Percentiles rank a stretch among this genome's conserved stretches.
phyloP scores from a whole-genome alignment of 1,140 invertebrate species.

The Drosophila serrata region DNA sequence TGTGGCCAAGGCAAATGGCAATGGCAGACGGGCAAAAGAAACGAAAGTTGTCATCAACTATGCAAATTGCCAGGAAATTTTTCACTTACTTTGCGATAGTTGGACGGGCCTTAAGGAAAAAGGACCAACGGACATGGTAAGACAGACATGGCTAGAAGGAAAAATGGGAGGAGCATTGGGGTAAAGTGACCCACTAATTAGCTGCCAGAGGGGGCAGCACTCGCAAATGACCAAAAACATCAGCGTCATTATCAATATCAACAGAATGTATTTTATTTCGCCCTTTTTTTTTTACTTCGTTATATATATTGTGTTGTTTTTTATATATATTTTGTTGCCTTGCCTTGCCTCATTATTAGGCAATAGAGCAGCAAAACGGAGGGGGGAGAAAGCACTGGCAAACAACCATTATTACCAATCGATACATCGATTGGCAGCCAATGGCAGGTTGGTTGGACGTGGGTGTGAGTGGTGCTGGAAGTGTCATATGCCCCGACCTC shows the following conservation, averaged over 20 bases:
- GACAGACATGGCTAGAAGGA: not conserved
- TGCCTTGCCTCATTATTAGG: constrained; percentile 29
- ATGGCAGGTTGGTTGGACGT: no score
- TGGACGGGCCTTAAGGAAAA: not conserved
- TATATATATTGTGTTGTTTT: not conserved
- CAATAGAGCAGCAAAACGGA: constrained; percentile 13
- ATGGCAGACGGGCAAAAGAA: constrained; percentile 5
- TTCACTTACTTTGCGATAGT: constrained; percentile 56
- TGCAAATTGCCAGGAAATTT: constrained; percentile 79
- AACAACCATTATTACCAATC: constrained; percentile 67
- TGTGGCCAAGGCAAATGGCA: constrained; percentile 1
- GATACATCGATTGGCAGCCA: constrained; percentile 65
- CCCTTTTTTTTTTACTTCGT: constrained; percentile 6
- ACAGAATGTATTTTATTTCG: constrained; percentile 43
- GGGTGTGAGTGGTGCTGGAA: not conserved
- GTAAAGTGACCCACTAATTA: constrained; percentile 43
- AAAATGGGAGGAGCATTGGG: not conserved
- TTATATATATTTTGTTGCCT: no score
- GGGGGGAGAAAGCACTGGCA: constrained; percentile 8
- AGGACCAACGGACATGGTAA: not conserved
- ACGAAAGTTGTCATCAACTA: constrained; percentile 70
- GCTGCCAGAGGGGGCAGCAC: not conserved
- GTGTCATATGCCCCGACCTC: constrained; percentile 33
- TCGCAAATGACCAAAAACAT: constrained; percentile 53
- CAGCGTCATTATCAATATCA: constrained; percentile 53